Percentiles rank a stretch among this genome's conserved stretches.
phyloP scores from a whole-genome alignment of 2,888 invertebrate species.

The Cyaniris semiargus region DNA sequence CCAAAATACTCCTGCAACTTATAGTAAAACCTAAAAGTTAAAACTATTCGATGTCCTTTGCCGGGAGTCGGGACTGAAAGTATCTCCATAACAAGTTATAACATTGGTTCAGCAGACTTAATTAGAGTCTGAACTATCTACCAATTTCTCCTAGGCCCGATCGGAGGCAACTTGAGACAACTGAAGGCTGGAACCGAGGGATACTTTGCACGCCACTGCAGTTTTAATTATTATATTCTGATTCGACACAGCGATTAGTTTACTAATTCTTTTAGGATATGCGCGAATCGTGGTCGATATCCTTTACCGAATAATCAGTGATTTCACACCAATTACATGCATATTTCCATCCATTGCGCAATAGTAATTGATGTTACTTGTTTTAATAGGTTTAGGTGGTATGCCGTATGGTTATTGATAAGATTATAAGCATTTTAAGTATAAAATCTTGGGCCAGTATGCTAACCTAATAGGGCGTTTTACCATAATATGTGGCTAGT shows the following conservation, averaged over 20 bases:
- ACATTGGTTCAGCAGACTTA: too few species aligned
- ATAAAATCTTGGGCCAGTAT: too few species aligned
- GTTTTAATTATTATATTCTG: not conserved
- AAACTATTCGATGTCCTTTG: too few species aligned
- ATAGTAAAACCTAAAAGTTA: too few species aligned
- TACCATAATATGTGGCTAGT: not conserved
- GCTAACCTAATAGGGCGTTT: not conserved
- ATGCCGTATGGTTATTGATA: not conserved
- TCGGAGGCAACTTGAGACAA: too few species aligned
- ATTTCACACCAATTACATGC: constrained; percentile 28
- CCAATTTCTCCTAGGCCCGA: too few species aligned
- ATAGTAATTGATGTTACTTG: not conserved
- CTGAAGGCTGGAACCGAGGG: too few species aligned
- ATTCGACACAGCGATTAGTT: not conserved
- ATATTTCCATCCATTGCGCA: constrained; percentile 18
- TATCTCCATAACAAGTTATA: too few species aligned
- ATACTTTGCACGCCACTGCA: not conserved
- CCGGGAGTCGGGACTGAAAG: too few species aligned
- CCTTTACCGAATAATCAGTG: constrained; percentile 13
- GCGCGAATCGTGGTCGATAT: not conserved
- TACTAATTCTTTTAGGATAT: not conserved
- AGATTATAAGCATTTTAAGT: not conserved
- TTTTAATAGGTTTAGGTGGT: not conserved
- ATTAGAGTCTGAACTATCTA: too few species aligned
- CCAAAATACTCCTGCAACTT: too few species aligned